Evolutionary conservation across 2,113 vertebrate genomes (phyloP), one percentile per base, ranked within the genome.

Genomic region (Corynorhinus townsendii): DNA sequence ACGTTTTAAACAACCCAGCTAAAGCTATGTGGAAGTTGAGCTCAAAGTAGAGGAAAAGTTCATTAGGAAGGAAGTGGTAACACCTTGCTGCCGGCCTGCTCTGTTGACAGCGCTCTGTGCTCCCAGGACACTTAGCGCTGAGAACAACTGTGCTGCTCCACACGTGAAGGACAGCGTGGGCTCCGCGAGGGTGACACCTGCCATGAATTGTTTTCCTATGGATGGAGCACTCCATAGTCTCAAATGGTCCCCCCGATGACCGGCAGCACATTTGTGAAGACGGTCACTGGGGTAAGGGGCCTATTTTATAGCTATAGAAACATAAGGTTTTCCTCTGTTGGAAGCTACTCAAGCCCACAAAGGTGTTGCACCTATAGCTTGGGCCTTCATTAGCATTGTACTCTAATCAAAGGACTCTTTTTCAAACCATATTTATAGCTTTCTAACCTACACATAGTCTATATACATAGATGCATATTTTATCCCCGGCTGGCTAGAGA

Each of bases 391-490:
- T 95, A 97, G 96, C 96, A 33, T 91, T 93, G 91, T 97, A 84
- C 59, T 96, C 92, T 96, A 92, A 96, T 96, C 94, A 96, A 96
- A 95, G 81, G 94, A 96, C 95, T 96, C 88, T 94, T 97, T 96
- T 95, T 92, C 86, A 95, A 85, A 96, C 75, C 52, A 35, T 97
- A 97, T 97, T 97, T 97, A 97, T 96, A 97, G 97, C 97, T 97
- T 95, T 94, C 97, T 97, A 97, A 98, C 96, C 97, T 96, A 96
- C 96, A 97, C 96, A 95, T 98, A 98, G 96, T 94, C 96, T 96
- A 96, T 96, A 97, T 96, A 96, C 97, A 95, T 83, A 96, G 96
- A 97, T 97, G 94, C 97, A 72, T 98, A 38, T 82, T 90, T 94
- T 89, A 95, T 82, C 96, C 95, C 95, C 86, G 35, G 94, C 92